phyloP scores from a whole-genome alignment of 2,797 vertebrate genomes.

The Enteromius treurensis region DNA sequence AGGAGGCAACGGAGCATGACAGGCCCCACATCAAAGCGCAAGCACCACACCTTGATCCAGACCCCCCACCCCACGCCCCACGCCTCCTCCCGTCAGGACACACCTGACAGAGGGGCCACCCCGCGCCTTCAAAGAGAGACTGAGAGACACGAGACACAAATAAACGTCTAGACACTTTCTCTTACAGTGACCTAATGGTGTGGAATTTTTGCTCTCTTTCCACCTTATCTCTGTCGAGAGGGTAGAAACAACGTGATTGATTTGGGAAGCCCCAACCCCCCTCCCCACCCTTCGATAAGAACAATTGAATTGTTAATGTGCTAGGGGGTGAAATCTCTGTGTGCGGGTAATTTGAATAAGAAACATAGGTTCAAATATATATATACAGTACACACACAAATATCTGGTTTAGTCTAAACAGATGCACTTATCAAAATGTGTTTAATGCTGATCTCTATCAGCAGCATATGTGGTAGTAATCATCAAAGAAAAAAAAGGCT shows the following conservation, averaged over 20 bases:
- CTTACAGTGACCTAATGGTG: slow-evolving; percentile 79
- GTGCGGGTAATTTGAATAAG: slow-evolving; percentile 19
- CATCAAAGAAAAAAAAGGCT: background rate
- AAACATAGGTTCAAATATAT: slow-evolving; percentile 11
- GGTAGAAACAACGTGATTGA: slow-evolving; percentile 68
- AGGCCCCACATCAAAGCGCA: slow-evolving; percentile 81
- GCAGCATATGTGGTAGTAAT: background rate
- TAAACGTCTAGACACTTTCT: slow-evolving; percentile 84
- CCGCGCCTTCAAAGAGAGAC: slow-evolving; percentile 79
- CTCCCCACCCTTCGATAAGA: slow-evolving; percentile 66
- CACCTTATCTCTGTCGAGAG: slow-evolving; percentile 56
- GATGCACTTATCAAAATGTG: background rate
- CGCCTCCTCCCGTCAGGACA: slow-evolving; percentile 48
- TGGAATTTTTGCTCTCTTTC: slow-evolving; percentile 69
- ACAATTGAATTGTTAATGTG: slow-evolving; percentile 72
- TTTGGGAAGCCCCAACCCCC: slow-evolving; percentile 38
- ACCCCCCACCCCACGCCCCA: slow-evolving; percentile 58
- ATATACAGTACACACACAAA: background rate
- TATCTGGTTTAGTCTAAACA: slow-evolving; percentile 3
- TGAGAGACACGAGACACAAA: slow-evolving; percentile 74
- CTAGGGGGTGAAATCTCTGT: slow-evolving; percentile 14
- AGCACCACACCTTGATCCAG: slow-evolving; percentile 83
- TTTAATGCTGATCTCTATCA: background rate
- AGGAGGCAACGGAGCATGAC: slow-evolving; percentile 79
- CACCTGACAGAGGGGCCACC: slow-evolving; percentile 77